A percentile compares a stretch with the other conserved stretches of the same genome.
Evolutionary conservation across 1,140 invertebrate genomes (phyloP).

Genomic region (Nasonia longicornis): DNA sequence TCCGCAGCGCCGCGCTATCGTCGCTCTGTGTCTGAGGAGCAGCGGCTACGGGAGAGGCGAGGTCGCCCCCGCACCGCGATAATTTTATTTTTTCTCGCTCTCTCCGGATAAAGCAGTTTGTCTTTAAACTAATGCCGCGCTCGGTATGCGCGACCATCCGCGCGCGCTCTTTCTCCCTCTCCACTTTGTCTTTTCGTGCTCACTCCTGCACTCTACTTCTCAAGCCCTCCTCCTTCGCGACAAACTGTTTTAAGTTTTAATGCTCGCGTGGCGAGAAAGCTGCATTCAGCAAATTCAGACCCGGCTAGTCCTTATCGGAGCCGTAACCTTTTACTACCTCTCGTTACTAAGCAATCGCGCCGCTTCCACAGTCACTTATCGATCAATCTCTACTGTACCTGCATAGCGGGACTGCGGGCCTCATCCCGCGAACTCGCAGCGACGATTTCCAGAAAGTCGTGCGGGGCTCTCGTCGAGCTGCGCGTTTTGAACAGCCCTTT

Average conservation of each 20-base stretch:
- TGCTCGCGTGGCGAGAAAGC: background rate
- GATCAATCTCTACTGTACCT: background rate
- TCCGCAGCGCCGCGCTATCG: background rate
- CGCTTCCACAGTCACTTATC: background rate
- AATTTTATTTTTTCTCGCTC: conserved; percentile 60
- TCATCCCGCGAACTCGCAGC: background rate
- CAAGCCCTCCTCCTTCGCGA: background rate
- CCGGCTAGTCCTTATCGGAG: background rate
- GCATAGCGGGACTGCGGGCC: too few relatives aligned
- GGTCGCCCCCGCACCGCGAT: conserved; percentile 46
- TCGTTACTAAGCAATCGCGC: background rate
- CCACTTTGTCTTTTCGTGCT: conserved; percentile 23
- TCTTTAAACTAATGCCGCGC: conserved; percentile 30
- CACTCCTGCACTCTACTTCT: background rate
- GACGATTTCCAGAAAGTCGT: background rate
- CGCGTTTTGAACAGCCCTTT: background rate
- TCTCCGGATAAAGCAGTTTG: conserved; percentile 58
- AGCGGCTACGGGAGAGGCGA: conserved; percentile 1
- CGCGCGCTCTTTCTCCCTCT: background rate
- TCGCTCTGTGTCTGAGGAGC: conserved; percentile 3
- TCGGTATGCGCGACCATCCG: conserved; percentile 35
- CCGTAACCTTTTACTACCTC: background rate
- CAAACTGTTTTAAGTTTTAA: background rate
- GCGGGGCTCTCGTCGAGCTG: background rate
- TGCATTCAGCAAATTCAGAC: background rate